A percentile compares a stretch with the other conserved stretches of the same genome.
Evolutionary conservation across 1,140 invertebrate genomes (phyloP).

Genomic region (Semibalanus balanoides): DNA sequence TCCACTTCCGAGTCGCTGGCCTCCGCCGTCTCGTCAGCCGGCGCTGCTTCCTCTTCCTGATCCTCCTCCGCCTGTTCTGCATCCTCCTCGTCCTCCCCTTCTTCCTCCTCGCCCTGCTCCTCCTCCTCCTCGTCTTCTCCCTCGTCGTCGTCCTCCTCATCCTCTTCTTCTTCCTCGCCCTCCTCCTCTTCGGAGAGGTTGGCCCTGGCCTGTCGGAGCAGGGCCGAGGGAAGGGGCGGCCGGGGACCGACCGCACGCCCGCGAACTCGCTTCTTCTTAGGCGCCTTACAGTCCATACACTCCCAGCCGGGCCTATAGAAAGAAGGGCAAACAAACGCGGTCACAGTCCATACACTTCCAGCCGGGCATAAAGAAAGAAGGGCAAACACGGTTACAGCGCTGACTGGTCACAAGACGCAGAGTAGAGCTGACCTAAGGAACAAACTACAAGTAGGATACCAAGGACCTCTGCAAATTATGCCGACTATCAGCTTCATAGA

Average conservation of each 20-base stretch:
- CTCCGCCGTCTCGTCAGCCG: too few relatives aligned
- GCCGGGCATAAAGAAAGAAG: too few relatives aligned
- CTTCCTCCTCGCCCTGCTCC: background rate
- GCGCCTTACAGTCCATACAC: conserved; percentile 15
- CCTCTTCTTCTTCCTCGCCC: background rate
- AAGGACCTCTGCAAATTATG: too few relatives aligned
- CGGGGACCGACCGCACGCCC: too few relatives aligned
- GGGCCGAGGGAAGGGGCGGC: background rate
- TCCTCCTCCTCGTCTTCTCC: background rate
- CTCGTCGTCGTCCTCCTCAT: background rate
- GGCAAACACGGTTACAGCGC: too few relatives aligned
- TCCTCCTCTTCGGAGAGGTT: background rate
- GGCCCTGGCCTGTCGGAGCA: background rate
- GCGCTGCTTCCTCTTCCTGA: background rate
- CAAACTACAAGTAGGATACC: too few relatives aligned
- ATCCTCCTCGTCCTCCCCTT: background rate
- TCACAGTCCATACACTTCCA: background rate
- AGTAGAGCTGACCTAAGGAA: too few relatives aligned
- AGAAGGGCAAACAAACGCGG: background rate
- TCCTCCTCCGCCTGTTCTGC: background rate
- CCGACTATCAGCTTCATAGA: too few relatives aligned
- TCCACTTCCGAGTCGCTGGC: too few relatives aligned
- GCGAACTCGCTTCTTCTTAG: background rate
- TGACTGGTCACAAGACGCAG: too few relatives aligned
- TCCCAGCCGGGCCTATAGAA: conserved; percentile 19